These are phyloP conservation scores for Paraescarpia echinospica DNA, from an alignment of 1,140 invertebrate genomes.

Conservation along the genomic window DNA sequence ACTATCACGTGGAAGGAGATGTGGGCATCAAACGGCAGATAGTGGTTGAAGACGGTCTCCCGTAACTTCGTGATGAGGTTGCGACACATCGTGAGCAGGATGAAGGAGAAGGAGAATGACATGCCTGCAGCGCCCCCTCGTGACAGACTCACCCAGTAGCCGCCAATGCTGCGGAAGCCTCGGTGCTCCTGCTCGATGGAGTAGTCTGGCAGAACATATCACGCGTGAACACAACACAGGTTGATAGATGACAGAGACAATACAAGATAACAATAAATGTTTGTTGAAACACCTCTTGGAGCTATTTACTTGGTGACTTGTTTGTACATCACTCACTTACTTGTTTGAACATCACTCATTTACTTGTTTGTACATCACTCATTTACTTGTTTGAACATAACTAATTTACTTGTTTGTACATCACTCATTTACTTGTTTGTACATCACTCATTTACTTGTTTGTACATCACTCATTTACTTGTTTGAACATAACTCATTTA, in stretches of 20 bases:
- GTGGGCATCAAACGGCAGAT: conserved; percentile 95
- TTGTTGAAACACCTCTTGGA: too few species aligned
- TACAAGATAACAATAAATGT: too few species aligned
- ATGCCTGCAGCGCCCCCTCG: conserved; percentile 93
- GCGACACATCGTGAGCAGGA: conserved; percentile 94
- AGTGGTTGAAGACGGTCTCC: conserved; percentile 95
- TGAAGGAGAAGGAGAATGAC: conserved; percentile 93
- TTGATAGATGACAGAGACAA: background rate
- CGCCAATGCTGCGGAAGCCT: conserved; percentile 96
- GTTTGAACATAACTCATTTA: too few species aligned
- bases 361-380: too few species aligned
- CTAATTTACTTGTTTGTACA: too few species aligned
- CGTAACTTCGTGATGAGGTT: conserved; percentile 95
- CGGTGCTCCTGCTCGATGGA: conserved; percentile 78
- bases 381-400: too few species aligned
- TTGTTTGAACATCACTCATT: too few species aligned
- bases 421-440: too few species aligned
- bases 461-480: too few species aligned
- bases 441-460: too few species aligned
- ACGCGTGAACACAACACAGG: background rate
- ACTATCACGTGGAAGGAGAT: conserved; percentile 99
- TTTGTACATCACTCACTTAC: too few species aligned
- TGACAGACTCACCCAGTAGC: conserved; percentile 96
- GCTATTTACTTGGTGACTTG: too few species aligned
- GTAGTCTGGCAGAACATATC: conserved; percentile 43